Evolutionary conservation across 2,113 vertebrate genomes (phyloP).

Genomic region (Cynoglossus semilaevis): DNA sequence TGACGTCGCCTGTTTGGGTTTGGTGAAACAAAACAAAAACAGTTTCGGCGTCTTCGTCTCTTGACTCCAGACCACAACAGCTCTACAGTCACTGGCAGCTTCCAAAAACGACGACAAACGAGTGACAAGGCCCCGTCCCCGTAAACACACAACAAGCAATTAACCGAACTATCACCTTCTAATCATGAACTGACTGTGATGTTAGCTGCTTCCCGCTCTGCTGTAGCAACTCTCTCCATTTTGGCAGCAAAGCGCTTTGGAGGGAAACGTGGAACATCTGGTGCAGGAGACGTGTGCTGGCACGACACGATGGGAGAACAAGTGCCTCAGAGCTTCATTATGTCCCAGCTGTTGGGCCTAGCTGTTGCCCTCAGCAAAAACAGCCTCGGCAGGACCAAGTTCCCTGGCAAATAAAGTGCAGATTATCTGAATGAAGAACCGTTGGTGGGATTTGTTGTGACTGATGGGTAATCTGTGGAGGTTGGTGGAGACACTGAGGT

Average conservation of each 20-base stretch:
- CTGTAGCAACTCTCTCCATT: constrained; percentile 21
- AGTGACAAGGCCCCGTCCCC: constrained; percentile 45
- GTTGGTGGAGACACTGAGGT: too few relatives aligned
- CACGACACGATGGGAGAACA: constrained; percentile 71
- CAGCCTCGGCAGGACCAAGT: constrained; percentile 59
- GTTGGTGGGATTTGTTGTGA: constrained; percentile 10
- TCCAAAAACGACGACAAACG: constrained; percentile 37
- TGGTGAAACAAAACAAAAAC: too few relatives aligned
- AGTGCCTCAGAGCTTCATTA: constrained; percentile 77
- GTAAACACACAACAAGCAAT: constrained; percentile 63
- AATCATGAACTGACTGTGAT: constrained; percentile 52
- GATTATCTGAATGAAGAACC: constrained; percentile 41
- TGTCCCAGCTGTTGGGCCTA: constrained; percentile 75
- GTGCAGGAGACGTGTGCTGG: constrained; percentile 70
- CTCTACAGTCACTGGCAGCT: constrained; percentile 26
- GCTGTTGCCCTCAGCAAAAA: constrained; percentile 74
- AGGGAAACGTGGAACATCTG: constrained; percentile 72
- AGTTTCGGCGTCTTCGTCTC: not conserved
- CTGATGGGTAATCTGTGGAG: too few relatives aligned
- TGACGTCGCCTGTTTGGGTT: too few relatives aligned
- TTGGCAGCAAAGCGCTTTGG: constrained; percentile 57
- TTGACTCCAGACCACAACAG: constrained; percentile 21
- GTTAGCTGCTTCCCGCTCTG: constrained; percentile 35
- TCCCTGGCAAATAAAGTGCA: constrained; percentile 48
- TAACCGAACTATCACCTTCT: constrained; percentile 63